Conservation (phyloP, 1,140 invertebrate genomes). For the Lordiphosa mommai region DNA sequence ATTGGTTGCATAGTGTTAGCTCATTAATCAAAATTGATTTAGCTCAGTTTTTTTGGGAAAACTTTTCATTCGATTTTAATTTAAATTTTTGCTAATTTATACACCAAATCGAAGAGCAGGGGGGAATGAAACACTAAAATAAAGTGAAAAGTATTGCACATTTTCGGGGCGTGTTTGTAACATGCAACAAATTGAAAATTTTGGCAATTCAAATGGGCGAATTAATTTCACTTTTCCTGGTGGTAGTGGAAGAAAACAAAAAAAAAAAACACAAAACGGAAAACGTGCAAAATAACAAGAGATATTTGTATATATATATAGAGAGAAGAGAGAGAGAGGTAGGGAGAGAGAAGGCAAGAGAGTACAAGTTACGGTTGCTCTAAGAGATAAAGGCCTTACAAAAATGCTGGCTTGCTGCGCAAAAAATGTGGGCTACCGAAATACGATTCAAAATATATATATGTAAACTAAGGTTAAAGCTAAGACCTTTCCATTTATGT, state of each 20-base stretch:
- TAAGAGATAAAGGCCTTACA: constrained; percentile 51
- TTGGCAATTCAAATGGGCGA: constrained; percentile 16
- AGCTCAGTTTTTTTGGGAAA: constrained; percentile 1
- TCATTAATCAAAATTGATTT: too few relatives aligned
- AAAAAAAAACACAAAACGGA: constrained; percentile 26
- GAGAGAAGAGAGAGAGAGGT: not conserved
- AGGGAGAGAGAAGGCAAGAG: constrained; percentile 9
- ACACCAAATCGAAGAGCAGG: constrained; percentile 4
- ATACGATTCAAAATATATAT: constrained; percentile 39
- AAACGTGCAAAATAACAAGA: constrained; percentile 55
- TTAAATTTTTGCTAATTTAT: constrained; percentile 4
- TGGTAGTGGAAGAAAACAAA: constrained; percentile 6
- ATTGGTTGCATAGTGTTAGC: too few relatives aligned
- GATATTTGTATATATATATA: constrained; percentile 10
- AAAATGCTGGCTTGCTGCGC: constrained; percentile 56
- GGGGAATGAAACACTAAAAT: constrained; percentile 17
- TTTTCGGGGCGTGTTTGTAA: not conserved
- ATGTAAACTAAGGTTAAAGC: constrained; percentile 53
- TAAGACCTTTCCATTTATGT: constrained; percentile 45
- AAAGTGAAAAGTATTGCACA: not conserved
- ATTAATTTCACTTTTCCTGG: constrained; percentile 19
- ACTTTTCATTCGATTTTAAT: constrained; percentile 13
- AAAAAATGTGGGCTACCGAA: constrained; percentile 48
- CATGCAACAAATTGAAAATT: constrained; percentile 39
- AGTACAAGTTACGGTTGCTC: constrained; percentile 32